phyloP scores from a whole-genome alignment of 2,888 invertebrate species.

The Drosophila falleni region DNA sequence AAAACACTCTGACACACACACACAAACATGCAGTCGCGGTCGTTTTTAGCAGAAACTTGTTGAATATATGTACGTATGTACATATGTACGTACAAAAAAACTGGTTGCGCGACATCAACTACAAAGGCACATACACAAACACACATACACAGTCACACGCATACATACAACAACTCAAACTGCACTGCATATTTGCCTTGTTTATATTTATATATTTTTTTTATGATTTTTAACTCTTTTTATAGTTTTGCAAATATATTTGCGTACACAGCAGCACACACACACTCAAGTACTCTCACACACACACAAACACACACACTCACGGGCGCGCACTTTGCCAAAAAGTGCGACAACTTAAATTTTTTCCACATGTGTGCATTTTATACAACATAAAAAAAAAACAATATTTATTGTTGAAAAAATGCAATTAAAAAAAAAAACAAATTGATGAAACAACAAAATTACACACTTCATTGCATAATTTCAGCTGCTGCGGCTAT shows the following conservation, averaged over 20 bases:
- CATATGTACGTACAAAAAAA: slow-evolving; percentile 44
- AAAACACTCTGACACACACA: slow-evolving; percentile 27
- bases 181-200: slow-evolving; percentile 58
- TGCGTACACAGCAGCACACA: slow-evolving; percentile 18
- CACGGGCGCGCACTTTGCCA: slow-evolving; percentile 19
- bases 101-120: slow-evolving; percentile 65
- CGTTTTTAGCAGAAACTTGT: slow-evolving; percentile 69
- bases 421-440: slow-evolving; percentile 11
- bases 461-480: slow-evolving; percentile 68
- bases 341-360: slow-evolving; percentile 39
- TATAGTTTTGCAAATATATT: slow-evolving; percentile 36
- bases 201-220: slow-evolving; percentile 54
- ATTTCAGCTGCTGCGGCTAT: slow-evolving; percentile 58
- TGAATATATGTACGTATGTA: slow-evolving; percentile 54
- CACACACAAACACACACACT: slow-evolving; percentile 12
- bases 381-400: slow-evolving; percentile 12
- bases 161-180: slow-evolving; percentile 32
- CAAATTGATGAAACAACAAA: slow-evolving; percentile 30
- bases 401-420: slow-evolving; percentile 28
- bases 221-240: slow-evolving; percentile 32
- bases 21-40: slow-evolving; percentile 41
- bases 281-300: neutral
- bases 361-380: slow-evolving; percentile 48
- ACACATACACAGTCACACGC: slow-evolving; percentile 19
- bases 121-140: slow-evolving; percentile 48